Evolutionary conservation across 1,140 invertebrate genomes (phyloP).

Genomic region (Drosophila carrolli): DNA sequence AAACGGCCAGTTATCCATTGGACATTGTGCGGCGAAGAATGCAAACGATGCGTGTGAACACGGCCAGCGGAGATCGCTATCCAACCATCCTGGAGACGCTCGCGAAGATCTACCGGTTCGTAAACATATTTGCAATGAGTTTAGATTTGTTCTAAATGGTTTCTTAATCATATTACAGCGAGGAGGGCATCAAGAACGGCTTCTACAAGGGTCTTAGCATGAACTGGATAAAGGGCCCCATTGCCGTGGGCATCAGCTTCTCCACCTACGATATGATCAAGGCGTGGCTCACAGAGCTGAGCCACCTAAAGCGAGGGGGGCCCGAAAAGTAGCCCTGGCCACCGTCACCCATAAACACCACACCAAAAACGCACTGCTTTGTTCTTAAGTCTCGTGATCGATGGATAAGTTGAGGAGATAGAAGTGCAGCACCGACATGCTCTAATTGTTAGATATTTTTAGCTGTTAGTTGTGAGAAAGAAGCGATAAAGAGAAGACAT

Average conservation of each 20-base stretch:
- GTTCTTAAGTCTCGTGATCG: conserved; percentile 35
- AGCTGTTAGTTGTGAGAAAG: conserved; percentile 55
- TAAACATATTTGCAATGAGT: neutral
- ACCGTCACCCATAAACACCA: conserved; percentile 34
- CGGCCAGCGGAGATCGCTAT: conserved; percentile 40
- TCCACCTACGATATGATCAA: conserved; percentile 96
- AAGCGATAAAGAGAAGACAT: conserved; percentile 20
- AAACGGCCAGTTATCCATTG: conserved; percentile 96
- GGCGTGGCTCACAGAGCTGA: conserved; percentile 85
- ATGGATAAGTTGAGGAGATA: conserved; percentile 22
- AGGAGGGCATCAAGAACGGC: conserved; percentile 94
- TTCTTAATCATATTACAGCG: conserved; percentile 85
- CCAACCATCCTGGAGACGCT: conserved; percentile 74
- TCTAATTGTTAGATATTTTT: conserved; percentile 79
- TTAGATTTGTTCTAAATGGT: neutral
- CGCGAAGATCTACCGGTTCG: conserved; percentile 77
- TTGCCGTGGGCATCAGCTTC: conserved; percentile 99
- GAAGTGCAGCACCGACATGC: conserved; percentile 41
- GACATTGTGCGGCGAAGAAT: conserved; percentile 83
- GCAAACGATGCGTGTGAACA: conserved; percentile 80
- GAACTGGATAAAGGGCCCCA: conserved; percentile 99
- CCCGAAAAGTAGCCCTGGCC: conserved; percentile 38
- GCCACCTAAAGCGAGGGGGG: conserved; percentile 75
- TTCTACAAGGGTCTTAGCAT: conserved; percentile 99
- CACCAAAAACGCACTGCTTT: conserved; percentile 69